A percentile compares a stretch with the other conserved stretches of the same genome.
phyloP scores from a whole-genome alignment of 1,140 invertebrate species.

The Bombus balteatus region DNA sequence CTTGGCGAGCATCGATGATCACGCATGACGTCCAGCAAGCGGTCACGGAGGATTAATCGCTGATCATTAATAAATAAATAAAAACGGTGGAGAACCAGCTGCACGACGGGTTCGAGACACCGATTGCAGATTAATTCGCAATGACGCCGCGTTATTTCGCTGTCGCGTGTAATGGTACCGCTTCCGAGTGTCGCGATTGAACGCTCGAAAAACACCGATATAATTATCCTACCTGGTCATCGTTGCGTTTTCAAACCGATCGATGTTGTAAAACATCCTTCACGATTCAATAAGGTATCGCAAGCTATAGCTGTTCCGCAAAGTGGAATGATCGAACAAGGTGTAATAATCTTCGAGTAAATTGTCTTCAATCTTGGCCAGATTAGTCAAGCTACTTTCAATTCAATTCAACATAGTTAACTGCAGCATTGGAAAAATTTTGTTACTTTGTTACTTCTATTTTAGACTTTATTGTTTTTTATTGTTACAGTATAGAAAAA shows the following conservation, averaged over 20 bases:
- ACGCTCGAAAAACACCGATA: slow-evolving; percentile 21
- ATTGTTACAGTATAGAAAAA: too few species aligned
- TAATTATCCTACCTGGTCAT: slow-evolving; percentile 37
- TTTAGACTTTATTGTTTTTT: too few species aligned
- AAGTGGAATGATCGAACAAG: too few species aligned
- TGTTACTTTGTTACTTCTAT: too few species aligned
- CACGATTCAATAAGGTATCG: not conserved
- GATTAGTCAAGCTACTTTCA: too few species aligned
- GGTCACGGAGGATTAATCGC: slow-evolving; percentile 27
- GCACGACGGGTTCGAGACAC: not conserved
- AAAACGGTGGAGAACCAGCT: not conserved
- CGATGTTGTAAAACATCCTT: not conserved
- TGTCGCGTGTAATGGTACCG: slow-evolving; percentile 39
- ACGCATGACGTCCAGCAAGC: slow-evolving; percentile 10
- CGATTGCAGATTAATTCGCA: slow-evolving; percentile 55
- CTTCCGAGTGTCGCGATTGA: slow-evolving; percentile 34
- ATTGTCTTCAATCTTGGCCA: too few species aligned
- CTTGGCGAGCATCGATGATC: slow-evolving; percentile 7
- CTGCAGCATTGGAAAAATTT: too few species aligned
- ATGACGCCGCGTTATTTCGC: slow-evolving; percentile 52
- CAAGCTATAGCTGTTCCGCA: too few species aligned
- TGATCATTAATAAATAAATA: slow-evolving; percentile 23
- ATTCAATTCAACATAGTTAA: too few species aligned
- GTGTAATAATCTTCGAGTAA: too few species aligned
- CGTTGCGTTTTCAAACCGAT: not conserved